Base-by-base conservation (phyloP, 1,140 invertebrate species). In the Micrasema longulum region DNA sequence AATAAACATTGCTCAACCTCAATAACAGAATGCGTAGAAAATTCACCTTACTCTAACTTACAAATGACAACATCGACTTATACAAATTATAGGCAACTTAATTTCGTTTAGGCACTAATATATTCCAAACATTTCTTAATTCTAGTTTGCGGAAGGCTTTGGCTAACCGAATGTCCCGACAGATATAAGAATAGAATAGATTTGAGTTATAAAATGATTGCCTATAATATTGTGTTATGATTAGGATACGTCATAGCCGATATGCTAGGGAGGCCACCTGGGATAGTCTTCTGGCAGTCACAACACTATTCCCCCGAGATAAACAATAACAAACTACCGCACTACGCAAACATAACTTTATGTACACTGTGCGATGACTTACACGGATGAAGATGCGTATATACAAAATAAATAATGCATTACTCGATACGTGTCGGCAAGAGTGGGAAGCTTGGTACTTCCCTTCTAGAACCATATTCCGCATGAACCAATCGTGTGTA, bases 71-170 rank as follows among this genome's bases (percentile, higher is more conserved):
- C 67, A 69, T 48, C 26, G 36, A 70, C 68, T 70, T 70, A 47
- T 31, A 35, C 60, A 45, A 35, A 50, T 63, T 63, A 70, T 64
- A 70, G 68, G 68, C 68, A 70, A 70, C 68, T 62, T 63, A 70
- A 70, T 70, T 70, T 70, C 68, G 52, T 63, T 63, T 70, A 70
- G 68, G 68, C 68, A 70, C 68, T 63, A n/a, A 70, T 63, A 26
- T 62, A 70, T 52, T 69, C 60, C 22, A 43, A 69, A 66, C 6
- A 66, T 52, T 36, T 52, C 48, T 66, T 52, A 66, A 66, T 26
- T 52, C 60, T 64, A 20, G 16, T 60, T 60, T 55, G 23, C 52
- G 12, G 26, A 16, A 31, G 52, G 52, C 52, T 7, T 11, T 26
- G 50, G 50, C 23, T 53, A 31, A 31, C 26, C 3, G 26, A n/a